Evolutionary conservation across 1,140 invertebrate species (phyloP).

Genomic region (Eubasilissa regina): DNA sequence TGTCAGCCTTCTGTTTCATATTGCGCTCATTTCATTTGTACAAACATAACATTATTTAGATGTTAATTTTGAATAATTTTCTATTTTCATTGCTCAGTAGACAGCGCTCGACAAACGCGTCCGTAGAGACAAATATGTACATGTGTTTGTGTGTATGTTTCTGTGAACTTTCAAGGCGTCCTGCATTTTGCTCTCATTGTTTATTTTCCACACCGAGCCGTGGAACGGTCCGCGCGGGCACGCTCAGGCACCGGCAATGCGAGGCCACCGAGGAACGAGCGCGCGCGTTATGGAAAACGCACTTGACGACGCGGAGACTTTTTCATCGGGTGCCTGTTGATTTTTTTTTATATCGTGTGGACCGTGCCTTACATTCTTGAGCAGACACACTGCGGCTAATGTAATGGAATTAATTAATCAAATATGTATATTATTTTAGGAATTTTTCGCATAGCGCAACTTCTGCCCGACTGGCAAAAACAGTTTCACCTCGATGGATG

Average conservation of each 20-base stretch:
- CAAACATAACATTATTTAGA: no score
- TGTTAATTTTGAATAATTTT: no score
- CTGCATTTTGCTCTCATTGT: conserved; percentile 46
- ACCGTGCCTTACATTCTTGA: conserved; percentile 19
- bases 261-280: neutral
- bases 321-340: neutral
- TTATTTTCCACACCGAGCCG: conserved; percentile 36
- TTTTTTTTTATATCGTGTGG: neutral
- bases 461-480: neutral
- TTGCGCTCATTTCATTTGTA: no score
- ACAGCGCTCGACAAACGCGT: conserved; percentile 10
- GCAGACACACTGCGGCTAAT: conserved; percentile 19
- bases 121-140: conserved; percentile 25
- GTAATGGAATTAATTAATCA: conserved; percentile 36
- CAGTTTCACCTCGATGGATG: neutral
- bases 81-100: no score
- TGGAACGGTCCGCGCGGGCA: conserved; percentile 1
- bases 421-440: conserved; percentile 44
- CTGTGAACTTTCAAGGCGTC: conserved; percentile 46
- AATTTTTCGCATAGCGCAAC: conserved; percentile 37
- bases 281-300: no score
- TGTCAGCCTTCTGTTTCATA: no score
- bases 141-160: conserved; percentile 31
- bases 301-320: neutral
- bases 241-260: neutral